Evolutionary conservation across 2,888 invertebrate genomes (phyloP).

Genomic region (Coronaproctus castanopsis): DNA sequence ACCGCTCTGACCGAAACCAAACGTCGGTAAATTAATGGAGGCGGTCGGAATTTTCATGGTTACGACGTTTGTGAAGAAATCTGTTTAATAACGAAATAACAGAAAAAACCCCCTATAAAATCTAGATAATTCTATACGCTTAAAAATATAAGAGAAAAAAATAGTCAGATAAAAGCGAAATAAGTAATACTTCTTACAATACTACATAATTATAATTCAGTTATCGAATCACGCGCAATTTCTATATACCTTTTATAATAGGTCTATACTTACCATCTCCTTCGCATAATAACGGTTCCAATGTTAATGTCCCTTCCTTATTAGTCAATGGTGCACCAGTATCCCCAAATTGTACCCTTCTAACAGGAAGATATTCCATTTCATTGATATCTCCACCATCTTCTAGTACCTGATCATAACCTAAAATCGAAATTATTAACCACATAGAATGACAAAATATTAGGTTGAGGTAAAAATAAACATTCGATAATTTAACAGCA

Average conservation of each 20-base stretch:
- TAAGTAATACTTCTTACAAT: too few species aligned
- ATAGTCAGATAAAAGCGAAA: too few species aligned
- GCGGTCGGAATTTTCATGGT: conserved; percentile 85
- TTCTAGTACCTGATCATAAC: conserved; percentile 38
- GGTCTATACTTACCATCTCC: conserved; percentile 67
- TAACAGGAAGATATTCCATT: conserved; percentile 77
- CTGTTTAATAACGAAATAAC: conserved; percentile 28
- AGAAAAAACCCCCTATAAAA: background rate
- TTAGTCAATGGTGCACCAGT: conserved; percentile 80
- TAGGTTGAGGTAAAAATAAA: too few species aligned
- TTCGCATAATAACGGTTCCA: conserved; percentile 75
- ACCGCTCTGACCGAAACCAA: conserved; percentile 81
- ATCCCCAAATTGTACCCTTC: conserved; percentile 80
- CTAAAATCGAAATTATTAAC: too few species aligned
- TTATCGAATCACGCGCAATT: too few species aligned
- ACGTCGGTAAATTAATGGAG: conserved; percentile 66
- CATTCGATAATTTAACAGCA: background rate
- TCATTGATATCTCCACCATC: conserved; percentile 74
- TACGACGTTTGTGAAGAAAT: conserved; percentile 77
- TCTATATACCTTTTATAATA: too few species aligned
- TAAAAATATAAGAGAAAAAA: too few species aligned
- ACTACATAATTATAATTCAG: too few species aligned
- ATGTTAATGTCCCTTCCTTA: conserved; percentile 66
- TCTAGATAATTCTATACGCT: too few species aligned
- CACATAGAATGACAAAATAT: too few species aligned